Conservation (phyloP, 64 coral and sea anemone genomes). For the Montipora cactus region DNA sequence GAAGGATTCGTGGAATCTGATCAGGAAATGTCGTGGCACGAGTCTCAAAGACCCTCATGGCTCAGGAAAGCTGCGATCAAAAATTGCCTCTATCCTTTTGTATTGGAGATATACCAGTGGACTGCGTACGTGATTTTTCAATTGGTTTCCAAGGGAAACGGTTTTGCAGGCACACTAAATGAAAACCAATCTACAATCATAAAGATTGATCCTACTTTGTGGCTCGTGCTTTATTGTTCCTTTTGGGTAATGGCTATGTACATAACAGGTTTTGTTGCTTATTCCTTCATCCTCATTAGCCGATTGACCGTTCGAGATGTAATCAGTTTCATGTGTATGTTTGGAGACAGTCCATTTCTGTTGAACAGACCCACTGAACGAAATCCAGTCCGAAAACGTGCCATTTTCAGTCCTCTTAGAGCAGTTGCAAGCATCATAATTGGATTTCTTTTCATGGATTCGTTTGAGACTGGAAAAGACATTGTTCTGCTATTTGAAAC, state of each 20-base stretch:
- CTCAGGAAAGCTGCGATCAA: constrained; percentile 74
- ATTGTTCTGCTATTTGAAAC: constrained; percentile 88
- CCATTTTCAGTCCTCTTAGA: constrained; percentile 25
- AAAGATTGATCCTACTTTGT: constrained; percentile 31
- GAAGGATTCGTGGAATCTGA: constrained; percentile 55
- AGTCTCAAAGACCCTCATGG: constrained; percentile 58
- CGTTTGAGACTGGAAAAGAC: constrained; percentile 74
- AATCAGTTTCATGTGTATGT: constrained; percentile 84
- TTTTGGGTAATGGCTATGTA: constrained; percentile 95
- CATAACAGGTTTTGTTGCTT: constrained; percentile 88
- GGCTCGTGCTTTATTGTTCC: constrained; percentile 75
- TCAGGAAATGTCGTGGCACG: constrained; percentile 74
- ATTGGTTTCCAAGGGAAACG: constrained; percentile 23
- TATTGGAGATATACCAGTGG: constrained; percentile 92
- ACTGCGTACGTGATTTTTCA: constrained; percentile 76
- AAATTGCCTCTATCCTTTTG: constrained; percentile 90
- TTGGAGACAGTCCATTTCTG: constrained; percentile 90
- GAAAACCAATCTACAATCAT: constrained; percentile 51
- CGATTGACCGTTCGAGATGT: constrained; percentile 86
- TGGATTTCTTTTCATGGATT: constrained; percentile 88
- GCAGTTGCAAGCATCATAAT: constrained; percentile 35
- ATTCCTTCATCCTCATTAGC: constrained; percentile 87
- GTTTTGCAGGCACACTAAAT: constrained; percentile 76
- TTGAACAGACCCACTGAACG: constrained; percentile 27
- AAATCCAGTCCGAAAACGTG: constrained; percentile 31